Percentiles rank a stretch among this genome's conserved stretches.
phyloP scores from a whole-genome alignment of 1,140 invertebrate genomes.

The Batillaria attramentaria region DNA sequence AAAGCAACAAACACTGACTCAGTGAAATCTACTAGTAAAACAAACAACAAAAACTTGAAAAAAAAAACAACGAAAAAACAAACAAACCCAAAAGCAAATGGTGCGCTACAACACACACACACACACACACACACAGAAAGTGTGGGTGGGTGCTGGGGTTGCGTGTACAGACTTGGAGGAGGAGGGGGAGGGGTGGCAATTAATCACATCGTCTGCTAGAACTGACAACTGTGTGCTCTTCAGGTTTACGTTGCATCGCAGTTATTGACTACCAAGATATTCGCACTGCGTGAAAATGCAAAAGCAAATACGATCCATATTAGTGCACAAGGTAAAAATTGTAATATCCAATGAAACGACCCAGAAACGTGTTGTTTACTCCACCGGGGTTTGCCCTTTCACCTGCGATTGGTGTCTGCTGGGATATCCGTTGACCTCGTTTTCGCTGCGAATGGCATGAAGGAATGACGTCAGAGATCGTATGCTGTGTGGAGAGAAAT shows the following conservation, averaged over 20 bases:
- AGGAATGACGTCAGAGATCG: slow-evolving; percentile 33
- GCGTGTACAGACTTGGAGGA: too few species aligned
- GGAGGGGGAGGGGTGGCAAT: too few species aligned
- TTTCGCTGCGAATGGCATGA: slow-evolving; percentile 26
- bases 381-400: slow-evolving; percentile 24
- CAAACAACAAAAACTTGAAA: too few species aligned
- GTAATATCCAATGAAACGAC: too few species aligned
- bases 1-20: too few species aligned
- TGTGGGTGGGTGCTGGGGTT: too few species aligned
- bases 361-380: too few species aligned
- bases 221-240: background rate
- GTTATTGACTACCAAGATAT: background rate
- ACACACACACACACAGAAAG: too few species aligned
- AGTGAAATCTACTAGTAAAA: too few species aligned
- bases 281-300: background rate
- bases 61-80: too few species aligned
- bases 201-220: background rate
- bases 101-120: too few species aligned
- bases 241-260: background rate
- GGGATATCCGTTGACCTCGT: slow-evolving; percentile 33
- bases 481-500: slow-evolving; percentile 31
- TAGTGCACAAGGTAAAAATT: background rate
- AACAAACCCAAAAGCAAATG: too few species aligned
- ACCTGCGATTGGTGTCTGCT: slow-evolving; percentile 33
- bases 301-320: background rate